phyloP scores from a whole-genome alignment of 2,113 vertebrate species.

The Microcebus jonahi region DNA sequence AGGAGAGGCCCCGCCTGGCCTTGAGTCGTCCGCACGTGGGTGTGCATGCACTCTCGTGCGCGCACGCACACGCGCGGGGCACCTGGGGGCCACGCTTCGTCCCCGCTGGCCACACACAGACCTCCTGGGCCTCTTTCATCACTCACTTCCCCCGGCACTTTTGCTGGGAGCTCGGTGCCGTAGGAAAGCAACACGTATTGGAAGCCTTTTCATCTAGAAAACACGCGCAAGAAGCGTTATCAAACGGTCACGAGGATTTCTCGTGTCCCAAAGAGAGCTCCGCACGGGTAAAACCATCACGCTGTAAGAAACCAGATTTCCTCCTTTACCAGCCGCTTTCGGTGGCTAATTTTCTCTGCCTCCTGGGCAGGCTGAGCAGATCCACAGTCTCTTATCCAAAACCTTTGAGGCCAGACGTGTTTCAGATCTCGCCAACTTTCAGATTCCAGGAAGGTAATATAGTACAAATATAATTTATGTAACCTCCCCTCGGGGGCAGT shows the following conservation, averaged over 20 bases:
- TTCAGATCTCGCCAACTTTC: background rate
- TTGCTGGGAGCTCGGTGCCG: background rate
- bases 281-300: background rate
- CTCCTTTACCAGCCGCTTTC: background rate
- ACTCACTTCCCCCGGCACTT: background rate
- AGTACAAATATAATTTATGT: background rate
- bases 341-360: background rate
- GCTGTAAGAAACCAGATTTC: background rate
- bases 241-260: background rate
- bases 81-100: background rate
- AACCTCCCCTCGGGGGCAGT: background rate
- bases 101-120: background rate
- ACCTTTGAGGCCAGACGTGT: background rate
- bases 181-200: background rate
- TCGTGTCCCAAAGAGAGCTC: background rate
- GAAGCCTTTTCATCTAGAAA: background rate
- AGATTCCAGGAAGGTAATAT: background rate
- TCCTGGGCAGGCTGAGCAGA: background rate
- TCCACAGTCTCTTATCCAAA: background rate
- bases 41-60: too few species aligned
- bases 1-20: background rate
- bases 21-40: background rate
- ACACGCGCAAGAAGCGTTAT: background rate
- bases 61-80: too few species aligned
- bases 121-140: background rate